Evolutionary conservation across 2,113 vertebrate species (phyloP), one percentile per base, ranked within the genome.

Genomic region (Lanius ludovicianus): DNA sequence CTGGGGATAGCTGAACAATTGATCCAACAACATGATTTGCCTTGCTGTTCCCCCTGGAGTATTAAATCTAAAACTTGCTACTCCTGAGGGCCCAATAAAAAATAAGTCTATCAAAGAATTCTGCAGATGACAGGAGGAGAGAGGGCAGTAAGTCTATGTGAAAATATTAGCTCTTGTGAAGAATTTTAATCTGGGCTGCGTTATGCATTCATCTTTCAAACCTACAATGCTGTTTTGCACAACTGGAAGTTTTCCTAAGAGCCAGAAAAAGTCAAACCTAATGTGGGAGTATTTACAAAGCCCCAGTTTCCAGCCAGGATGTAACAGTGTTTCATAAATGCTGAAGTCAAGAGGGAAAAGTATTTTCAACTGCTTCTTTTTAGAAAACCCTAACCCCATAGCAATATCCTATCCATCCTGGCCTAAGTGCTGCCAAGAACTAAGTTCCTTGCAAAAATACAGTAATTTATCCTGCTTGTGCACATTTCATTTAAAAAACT

Each of bases 21-120:
- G 94, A 95, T 97, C 89, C 95, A 96, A 89, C 91, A 93, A 87
- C 68, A 76, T 63, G 91, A 96, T 95, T 95, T 96, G 93, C 91
- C 75, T 95, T 77, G 81, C 64, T 81, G 80, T 93, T 93, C 75
- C 63, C 89, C 64, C 55, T 67, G 75, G 93, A 78, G 79, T 93
- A 89, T 91, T 96, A 79, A 96, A 96, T 94, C 84, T 89, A 84
- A 94, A 91, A 91, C 75, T 93, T 65, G 75, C 87, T 83, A 15
- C 47, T 96, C 90, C 89, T 55, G 42, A 79, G 65, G 57, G 93
- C 41, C 59, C 46, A 85, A 77, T 91, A 89, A 91, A 93, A 95
- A 94, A 91, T 33, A 84, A 62, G 55, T 75, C 87, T 87, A 90
- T 74, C 87, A 80, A 95, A 88, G 68, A 94, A 88, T 50, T 90